Conservation (phyloP, 2,888 invertebrate species). For the Microplitis deprimator region DNA sequence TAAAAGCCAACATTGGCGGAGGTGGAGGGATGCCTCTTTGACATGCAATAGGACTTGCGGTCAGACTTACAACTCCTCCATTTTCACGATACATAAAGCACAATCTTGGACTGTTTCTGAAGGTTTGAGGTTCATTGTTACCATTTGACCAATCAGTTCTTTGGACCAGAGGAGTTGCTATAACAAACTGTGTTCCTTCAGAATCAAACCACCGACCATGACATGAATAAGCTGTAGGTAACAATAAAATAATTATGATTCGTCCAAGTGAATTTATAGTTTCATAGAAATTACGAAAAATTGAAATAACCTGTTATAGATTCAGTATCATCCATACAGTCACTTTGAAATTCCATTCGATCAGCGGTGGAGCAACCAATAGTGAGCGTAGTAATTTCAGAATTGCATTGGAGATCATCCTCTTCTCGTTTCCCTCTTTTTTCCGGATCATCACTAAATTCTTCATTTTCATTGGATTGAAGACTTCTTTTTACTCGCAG, state of each 20-base stretch:
- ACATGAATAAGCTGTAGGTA: conserved; percentile 84
- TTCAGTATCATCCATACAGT: conserved; percentile 80
- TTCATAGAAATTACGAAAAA: conserved; percentile 6
- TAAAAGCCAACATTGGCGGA: conserved; percentile 76
- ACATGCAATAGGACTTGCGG: conserved; percentile 69
- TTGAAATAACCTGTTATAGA: conserved; percentile 76
- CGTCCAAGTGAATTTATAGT: neutral
- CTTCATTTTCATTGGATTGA: conserved; percentile 37
- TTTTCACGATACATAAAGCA: conserved; percentile 84
- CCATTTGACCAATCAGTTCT: conserved; percentile 72
- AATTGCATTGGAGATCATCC: conserved; percentile 62
- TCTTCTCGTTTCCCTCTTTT: conserved; percentile 56
- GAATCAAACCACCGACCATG: conserved; percentile 86
- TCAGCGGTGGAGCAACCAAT: conserved; percentile 84
- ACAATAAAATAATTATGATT: conserved; percentile 32
- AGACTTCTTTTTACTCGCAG: conserved; percentile 57
- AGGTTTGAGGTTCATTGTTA: conserved; percentile 68
- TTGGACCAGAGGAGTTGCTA: conserved; percentile 82
- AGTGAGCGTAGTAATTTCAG: conserved; percentile 79
- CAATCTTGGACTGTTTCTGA: conserved; percentile 75
- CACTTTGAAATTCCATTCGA: conserved; percentile 85
- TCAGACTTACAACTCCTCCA: conserved; percentile 69
- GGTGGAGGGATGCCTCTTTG: conserved; percentile 66
- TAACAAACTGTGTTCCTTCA: conserved; percentile 89
- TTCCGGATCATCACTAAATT: conserved; percentile 37